Evolutionary conservation across 2,797 vertebrate genomes (phyloP), one percentile per base, ranked within the genome.

Genomic region (Lindbergichthys nudifrons): DNA sequence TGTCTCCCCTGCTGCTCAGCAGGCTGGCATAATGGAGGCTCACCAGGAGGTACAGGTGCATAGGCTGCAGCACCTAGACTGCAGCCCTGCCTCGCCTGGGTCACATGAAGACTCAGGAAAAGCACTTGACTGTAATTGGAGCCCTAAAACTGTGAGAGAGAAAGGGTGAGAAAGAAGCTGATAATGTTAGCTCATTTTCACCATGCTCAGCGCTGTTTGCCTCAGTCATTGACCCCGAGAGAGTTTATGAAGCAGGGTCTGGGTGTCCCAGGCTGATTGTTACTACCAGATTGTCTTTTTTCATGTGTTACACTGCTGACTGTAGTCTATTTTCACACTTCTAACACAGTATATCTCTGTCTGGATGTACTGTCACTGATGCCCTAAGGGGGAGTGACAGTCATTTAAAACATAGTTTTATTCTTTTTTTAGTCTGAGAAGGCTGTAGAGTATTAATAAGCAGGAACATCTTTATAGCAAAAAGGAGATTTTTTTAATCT

Each of bases 1-100:
- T 95, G 95, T 93, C 94, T 93, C 91, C 88, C 93, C 93, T 94
- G 92, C 93, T 95, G 93, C 88, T 93, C 88, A 60, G 81, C 71
- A 83, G 79, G 77, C 65, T 53, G 42, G 62, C 82, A 91, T 92
- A 94, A 94, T 93, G 85, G 90, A 83, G 62, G 68, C 89, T 80
- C 86, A 82, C 82, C 83, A 75, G 87, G 92, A 91, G 87, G 86
- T 93, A 86, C 93, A 93, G 93, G 94, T 94, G 92, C 91, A 88
- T 60, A 42, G 85, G 88, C 70, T 80, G 77, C 83, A 69, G 82
- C 91, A 89, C 87, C 92, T 90, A 36, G 8, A 85, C 83, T 51
- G 85, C 84, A 89, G 83, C 84, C 82, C 83, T 67, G 81, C 71
- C 84, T 70, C 72, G 53, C 83, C 74, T 77, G 79, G 76, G 73